Percentiles rank a stretch among this genome's conserved stretches.
Evolutionary conservation across 2,888 invertebrate genomes (phyloP).

Genomic region (Flexamia atlantica): DNA sequence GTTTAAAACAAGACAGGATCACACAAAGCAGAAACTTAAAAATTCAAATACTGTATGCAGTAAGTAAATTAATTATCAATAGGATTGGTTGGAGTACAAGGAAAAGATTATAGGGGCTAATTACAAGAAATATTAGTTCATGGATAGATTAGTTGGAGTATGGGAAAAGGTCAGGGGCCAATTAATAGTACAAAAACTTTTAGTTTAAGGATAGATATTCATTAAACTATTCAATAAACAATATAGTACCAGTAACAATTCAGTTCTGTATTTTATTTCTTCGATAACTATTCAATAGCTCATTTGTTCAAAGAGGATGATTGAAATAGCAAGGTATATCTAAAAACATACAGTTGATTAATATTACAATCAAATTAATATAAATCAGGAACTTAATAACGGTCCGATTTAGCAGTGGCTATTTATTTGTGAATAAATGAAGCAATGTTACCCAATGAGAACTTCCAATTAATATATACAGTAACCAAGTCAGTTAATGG

Average conservation of each 20-base stretch:
- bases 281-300: background rate
- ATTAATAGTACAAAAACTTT: background rate
- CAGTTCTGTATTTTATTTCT: conserved; percentile 9
- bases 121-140: conserved; percentile 14
- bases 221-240: conserved; percentile 24
- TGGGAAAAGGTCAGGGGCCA: background rate
- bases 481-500: no score
- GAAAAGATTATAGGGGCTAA: background rate
- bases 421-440: no score
- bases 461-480: no score
- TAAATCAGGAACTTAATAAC: no score
- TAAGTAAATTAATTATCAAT: background rate
- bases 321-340: background rate
- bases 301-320: conserved; percentile 16
- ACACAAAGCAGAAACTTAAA: background rate
- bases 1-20: background rate
- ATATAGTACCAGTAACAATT: conserved; percentile 31
- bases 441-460: no score
- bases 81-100: background rate
- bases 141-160: background rate
- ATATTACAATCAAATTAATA: no score
- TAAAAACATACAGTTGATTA: no score
- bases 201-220: conserved; percentile 2
- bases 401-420: no score
- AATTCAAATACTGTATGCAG: background rate